phyloP scores from a whole-genome alignment of 1,140 invertebrate genomes.

The Lepidotrigona ventralis region DNA sequence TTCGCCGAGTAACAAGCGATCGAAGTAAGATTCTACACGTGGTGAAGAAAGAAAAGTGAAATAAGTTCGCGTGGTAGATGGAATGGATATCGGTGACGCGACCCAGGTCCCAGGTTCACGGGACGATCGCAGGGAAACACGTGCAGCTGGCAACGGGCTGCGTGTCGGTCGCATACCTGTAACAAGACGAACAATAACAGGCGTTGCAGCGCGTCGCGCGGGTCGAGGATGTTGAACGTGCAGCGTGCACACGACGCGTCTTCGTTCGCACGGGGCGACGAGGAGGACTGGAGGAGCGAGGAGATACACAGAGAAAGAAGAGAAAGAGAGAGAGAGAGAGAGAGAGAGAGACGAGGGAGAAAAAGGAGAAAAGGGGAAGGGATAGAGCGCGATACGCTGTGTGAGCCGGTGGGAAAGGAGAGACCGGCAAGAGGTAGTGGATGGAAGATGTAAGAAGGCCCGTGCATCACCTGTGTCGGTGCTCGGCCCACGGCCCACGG shows the following conservation, averaged over 20 bases:
- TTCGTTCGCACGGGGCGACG: background rate
- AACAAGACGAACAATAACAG: slow-evolving; percentile 66
- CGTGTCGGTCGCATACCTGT: slow-evolving; percentile 48
- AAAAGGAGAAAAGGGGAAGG: slow-evolving; percentile 19
- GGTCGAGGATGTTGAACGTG: slow-evolving; percentile 53
- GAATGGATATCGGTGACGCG: slow-evolving; percentile 45
- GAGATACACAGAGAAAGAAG: slow-evolving; percentile 6
- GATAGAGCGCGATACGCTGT: slow-evolving; percentile 35
- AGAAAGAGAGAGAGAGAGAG: slow-evolving; percentile 49
- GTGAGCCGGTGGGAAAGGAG: slow-evolving; percentile 69
- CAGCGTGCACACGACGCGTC: slow-evolving; percentile 30
- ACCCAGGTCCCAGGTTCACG: slow-evolving; percentile 54
- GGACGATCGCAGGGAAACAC: slow-evolving; percentile 52
- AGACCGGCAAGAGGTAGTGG: slow-evolving; percentile 60
- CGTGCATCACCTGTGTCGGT: slow-evolving; percentile 73
- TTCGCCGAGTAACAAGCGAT: background rate
- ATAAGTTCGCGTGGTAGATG: slow-evolving; percentile 28
- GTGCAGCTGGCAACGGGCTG: slow-evolving; percentile 43
- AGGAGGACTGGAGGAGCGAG: slow-evolving; percentile 32
- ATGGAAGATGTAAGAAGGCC: slow-evolving; percentile 72
- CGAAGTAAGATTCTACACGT: background rate
- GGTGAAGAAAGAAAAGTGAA: slow-evolving; percentile 6
- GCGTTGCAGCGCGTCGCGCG: slow-evolving; percentile 50
- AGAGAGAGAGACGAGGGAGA: slow-evolving; percentile 38
- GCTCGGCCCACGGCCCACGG: slow-evolving; percentile 70